Conservation (phyloP, 2,797 vertebrate genomes). For the Pipistrellus pygmaeus region DNA sequence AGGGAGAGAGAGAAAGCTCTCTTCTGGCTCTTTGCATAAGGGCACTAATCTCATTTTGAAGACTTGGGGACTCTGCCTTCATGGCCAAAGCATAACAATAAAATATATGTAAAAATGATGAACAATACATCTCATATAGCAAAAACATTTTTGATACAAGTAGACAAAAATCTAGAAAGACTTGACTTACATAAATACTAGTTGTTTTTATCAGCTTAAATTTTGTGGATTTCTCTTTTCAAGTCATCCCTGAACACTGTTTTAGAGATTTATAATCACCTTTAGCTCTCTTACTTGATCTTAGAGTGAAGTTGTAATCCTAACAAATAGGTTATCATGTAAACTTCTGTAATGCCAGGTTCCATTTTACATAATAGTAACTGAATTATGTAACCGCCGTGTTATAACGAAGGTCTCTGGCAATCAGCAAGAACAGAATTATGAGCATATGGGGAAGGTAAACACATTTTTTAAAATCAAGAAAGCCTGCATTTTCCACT, state of each 20-base stretch:
- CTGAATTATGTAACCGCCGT: slow-evolving; percentile 44
- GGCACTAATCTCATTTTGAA: background rate
- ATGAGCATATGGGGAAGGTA: background rate
- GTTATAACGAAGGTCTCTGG: slow-evolving; percentile 30
- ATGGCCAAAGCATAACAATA: background rate
- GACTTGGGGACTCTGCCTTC: background rate
- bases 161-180: slow-evolving; percentile 31
- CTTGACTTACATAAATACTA: background rate
- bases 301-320: slow-evolving; percentile 18
- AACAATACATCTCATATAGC: background rate
- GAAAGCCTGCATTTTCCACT: background rate
- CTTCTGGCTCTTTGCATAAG: background rate
- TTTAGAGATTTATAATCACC: background rate
- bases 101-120: background rate
- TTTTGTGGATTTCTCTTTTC: background rate
- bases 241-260: background rate
- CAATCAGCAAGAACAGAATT: slow-evolving; percentile 44
- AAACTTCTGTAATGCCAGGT: slow-evolving; percentile 1
- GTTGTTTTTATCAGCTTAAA: background rate
- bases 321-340: slow-evolving; percentile 11
- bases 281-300: slow-evolving; percentile 2
- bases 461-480: slow-evolving; percentile 41
- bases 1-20: background rate
- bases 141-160: background rate
- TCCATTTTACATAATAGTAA: slow-evolving; percentile 25